Evolutionary conservation across 2,797 vertebrate genomes (phyloP), one percentile per base, ranked within the genome.

Genomic region (Danio choprae): DNA sequence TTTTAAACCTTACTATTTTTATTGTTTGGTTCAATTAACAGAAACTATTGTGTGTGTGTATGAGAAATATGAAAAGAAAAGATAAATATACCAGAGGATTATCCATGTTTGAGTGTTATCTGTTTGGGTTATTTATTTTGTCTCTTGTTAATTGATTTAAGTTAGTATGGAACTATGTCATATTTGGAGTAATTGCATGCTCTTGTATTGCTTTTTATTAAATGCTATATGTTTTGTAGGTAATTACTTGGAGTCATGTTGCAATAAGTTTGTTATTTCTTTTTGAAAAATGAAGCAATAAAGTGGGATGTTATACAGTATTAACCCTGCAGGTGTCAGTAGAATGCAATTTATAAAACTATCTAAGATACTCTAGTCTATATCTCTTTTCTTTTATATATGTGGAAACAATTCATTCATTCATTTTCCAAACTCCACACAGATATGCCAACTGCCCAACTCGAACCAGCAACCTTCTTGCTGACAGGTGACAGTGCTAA

Each of bases 241-340:
- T 58, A 62, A 18, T 55, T 20, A n/a, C 59, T 10, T 63, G 8
- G 29, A 72, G 29, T 64, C n/a, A 16, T 73, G 38, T 63, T 55
- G 51, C 29, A 15, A 5, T 64, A 16, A 38, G 59, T 18, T 69
- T 71, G 67, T 58, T 41, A 15, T 73, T 80, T 7, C 18, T 51
- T 79, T 15, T 22, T 46, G 69, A 44, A 58, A 58, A 72, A 55
- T 50, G 16, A 81, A 63, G 40, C 65, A 81, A 81, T 76, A 76
- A 76, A 70, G 11, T 62, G 6, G 1, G 8, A 11, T 71, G 63
- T n/a, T 59, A 11, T 53, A 60, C 59, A 56, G 7, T 10, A 46
- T 81, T 63, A 40, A 7, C 38, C 74, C 81, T 59, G 29, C 46
- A 83, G 81, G 46, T 75, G 78, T 73, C 81, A 78, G 73, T 41